Conservation (phyloP, 2,113 vertebrate genomes). For the Spea bombifrons region DNA sequence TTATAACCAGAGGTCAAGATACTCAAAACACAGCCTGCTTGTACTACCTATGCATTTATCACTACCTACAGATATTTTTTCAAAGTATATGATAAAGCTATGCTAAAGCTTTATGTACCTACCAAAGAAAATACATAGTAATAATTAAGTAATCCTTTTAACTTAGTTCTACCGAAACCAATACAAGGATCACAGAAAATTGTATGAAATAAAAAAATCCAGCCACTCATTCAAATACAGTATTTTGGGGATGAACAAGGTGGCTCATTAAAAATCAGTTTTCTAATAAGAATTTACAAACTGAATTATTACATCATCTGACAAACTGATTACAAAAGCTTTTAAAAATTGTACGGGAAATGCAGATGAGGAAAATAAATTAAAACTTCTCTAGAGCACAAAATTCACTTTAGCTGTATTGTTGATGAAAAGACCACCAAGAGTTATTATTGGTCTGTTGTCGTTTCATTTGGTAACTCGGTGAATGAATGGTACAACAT, state of each 20-base stretch:
- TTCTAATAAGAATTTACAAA: conserved; percentile 5
- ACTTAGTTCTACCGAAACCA: no score
- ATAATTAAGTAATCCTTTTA: no score
- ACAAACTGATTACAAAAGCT: neutral
- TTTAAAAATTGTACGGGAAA: conserved; percentile 13
- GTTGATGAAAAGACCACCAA: conserved; percentile 38
- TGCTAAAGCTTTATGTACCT: no score
- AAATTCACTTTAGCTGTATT: conserved; percentile 2
- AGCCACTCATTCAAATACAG: neutral
- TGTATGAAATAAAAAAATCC: neutral
- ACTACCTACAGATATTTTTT: no score
- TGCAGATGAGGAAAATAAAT: conserved; percentile 27
- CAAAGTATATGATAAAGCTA: no score
- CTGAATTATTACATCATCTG: conserved; percentile 29
- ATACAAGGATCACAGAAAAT: no score
- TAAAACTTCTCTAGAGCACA: neutral
- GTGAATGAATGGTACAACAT: conserved; percentile 43
- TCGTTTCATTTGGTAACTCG: conserved; percentile 26
- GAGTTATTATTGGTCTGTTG: conserved; percentile 32
- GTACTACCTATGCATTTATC: no score
- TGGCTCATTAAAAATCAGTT: neutral
- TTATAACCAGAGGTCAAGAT: no score
- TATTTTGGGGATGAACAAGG: neutral
- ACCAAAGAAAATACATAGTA: no score
- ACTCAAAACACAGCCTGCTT: no score